Base-by-base conservation (phyloP, 2,888 invertebrate genomes). In the Leptarthrus brevirostris region DNA sequence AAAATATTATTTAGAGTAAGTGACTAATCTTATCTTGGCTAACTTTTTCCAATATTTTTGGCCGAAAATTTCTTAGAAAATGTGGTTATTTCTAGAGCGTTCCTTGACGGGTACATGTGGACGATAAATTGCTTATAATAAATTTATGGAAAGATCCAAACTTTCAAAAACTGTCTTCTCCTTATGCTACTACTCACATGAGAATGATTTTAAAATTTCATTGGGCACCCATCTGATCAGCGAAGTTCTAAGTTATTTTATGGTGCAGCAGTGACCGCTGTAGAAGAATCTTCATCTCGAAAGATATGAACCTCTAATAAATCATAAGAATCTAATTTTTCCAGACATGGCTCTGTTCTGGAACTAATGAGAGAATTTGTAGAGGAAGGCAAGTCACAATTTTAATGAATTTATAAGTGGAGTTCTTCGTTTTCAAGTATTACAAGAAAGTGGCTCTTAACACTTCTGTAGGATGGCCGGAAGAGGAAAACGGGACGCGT, bases 341-440 rank as follows among this genome's bases (percentile, higher is more conserved):
- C 16, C 18, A 49, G 6, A 49, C 5, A 16, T 49, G 12, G 18
- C 8, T 20, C 18, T 6, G 16, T 18, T 16, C 16, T 18, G 49
- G 6, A 49, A 49, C 49, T 49, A 49, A 49, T 49, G 49, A 49
- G 49, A 49, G 49, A 49, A 20, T 49, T 49, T 49, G 18, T 16
- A 12, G 18, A 49, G 49, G 49, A 49, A 49, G n/a, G n/a, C 49
- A n/a, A 16, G 49, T 49, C 49, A 12, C 49, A 49, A 49, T 49
- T 49, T 49, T 49, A 49, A 49, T 49, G 49, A 49, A 49, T 49
- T 49, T 49, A 49, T 49, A 49, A 49, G 49, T 49, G 16, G 49
- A 14, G 49, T 6, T 12, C 49, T 20, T 18, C 49, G 18, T 49
- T 49, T 49, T 49, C 49, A 49, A 49, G 49, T 49, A 49, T 49